These are phyloP conservation scores for Myoxocephalus aenaeus DNA, from an alignment of 2,797 vertebrate genomes.

Conservation along the genomic window DNA sequence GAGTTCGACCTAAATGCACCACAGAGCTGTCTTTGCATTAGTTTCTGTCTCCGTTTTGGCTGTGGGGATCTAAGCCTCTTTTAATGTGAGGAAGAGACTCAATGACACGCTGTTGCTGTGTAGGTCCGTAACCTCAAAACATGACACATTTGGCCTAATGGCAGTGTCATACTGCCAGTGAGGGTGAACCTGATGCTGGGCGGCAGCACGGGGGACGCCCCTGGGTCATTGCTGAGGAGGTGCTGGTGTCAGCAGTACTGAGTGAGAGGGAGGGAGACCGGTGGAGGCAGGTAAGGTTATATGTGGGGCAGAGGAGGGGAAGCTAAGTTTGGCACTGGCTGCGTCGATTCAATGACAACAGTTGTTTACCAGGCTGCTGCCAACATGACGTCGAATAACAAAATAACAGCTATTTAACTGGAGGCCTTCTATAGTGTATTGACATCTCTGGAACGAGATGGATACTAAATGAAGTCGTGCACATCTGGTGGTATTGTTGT, in stretches of 20 bases:
- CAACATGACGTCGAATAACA: not conserved
- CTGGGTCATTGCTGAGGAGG: conserved; percentile 48
- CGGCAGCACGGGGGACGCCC: conserved; percentile 30
- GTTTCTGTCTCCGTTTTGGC: not conserved
- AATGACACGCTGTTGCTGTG: conserved; percentile 23
- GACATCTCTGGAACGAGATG: not conserved
- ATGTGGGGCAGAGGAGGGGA: conserved; percentile 27
- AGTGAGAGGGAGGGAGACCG: conserved; percentile 1
- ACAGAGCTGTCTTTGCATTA: not conserved
- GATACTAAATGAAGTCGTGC: not conserved
- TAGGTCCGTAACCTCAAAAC: conserved; percentile 44
- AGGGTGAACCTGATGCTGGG: conserved; percentile 52
- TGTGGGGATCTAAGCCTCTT: conserved; percentile 3
- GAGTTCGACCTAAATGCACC: not conserved
- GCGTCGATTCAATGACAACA: conserved; percentile 42
- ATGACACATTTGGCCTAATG: conserved; percentile 52
- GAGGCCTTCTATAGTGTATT: not conserved
- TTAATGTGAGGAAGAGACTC: conserved; percentile 12
- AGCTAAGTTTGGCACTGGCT: conserved; percentile 51
- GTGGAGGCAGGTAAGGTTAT: conserved; percentile 36
- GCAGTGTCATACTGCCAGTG: conserved; percentile 42
- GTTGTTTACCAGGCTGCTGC: conserved; percentile 6
- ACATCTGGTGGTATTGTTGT: too few relatives aligned
- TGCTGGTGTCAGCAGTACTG: conserved; percentile 56
- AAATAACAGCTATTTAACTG: not conserved